Evolutionary conservation across 2,797 vertebrate genomes (phyloP), one percentile per base, ranked within the genome.

Genomic region (Discoglossus pictus): DNA sequence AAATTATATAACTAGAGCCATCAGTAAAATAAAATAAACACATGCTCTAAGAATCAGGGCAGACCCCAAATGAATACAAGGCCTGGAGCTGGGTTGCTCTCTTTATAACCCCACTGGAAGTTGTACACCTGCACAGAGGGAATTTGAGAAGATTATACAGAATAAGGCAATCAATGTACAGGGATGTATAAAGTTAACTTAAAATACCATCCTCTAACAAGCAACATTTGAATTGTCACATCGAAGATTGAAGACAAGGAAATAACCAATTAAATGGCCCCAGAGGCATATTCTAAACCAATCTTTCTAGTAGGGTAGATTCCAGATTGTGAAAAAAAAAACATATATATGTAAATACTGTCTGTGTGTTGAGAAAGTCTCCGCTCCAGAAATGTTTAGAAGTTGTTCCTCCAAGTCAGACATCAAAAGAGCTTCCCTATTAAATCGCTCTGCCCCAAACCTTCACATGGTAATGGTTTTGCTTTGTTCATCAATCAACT

Each of bases 181-280:
- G 21, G 17, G 31, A 9, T 39, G 9, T 13, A 31, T 4, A 18
- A 11, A 31, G 40, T 40, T 34, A 48, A 34, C 40, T 24, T 31
- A 39, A 51, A 40, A 18, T 13, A 55, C 9, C 16, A 55, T 15
- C 25, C 18, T 44, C 23, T 36, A 23, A 11, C 44, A 56, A 63
- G 68, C 25, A 71, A 58, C 60, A 58, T 58, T 64, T 48, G 31
- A 16, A 4, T 31, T 58, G 60, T 63, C 68, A 58, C 52, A 50
- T 25, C 43, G 51, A 64, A 63, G 68, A 71, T 63, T 42, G 43
- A 63, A 58, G 13, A 36, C 34, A 23, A 36, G 52, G 68, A 71
- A 71, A 71, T 39, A n/a, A 58, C 51, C 51, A 58, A 63, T 71
- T 71, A 71, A 34, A 4, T 24, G 39, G 27, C 60, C 60, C 60